Conservation (phyloP, 2,888 invertebrate genomes). For the Cheiracanthium punctorium region DNA sequence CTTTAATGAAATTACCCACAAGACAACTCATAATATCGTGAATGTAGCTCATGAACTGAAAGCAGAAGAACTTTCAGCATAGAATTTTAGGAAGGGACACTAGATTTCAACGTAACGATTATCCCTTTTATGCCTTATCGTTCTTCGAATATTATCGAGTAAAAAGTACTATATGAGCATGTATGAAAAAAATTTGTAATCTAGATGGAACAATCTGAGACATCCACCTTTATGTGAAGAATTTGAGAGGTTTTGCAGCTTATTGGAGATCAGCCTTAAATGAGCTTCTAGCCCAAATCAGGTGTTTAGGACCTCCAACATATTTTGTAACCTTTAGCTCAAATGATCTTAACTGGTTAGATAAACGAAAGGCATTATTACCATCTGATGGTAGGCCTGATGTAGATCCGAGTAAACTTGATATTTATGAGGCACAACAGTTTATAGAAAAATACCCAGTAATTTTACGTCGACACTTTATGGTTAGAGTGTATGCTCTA, state of each 20-base stretch:
- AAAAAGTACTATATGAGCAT: constrained; percentile 22
- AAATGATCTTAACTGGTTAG: constrained; percentile 50
- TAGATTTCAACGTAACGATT: constrained; percentile 57
- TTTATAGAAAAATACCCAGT: constrained; percentile 32
- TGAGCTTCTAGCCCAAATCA: constrained; percentile 48
- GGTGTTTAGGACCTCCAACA: constrained; percentile 40
- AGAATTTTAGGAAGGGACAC: constrained; percentile 42
- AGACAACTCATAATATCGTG: constrained; percentile 50
- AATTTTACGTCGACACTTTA: constrained; percentile 9
- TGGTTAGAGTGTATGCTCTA: constrained; percentile 21
- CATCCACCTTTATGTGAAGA: constrained; percentile 25
- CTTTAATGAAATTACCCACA: constrained; percentile 34
- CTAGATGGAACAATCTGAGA: constrained; percentile 23
- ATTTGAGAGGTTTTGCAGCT: constrained; percentile 27
- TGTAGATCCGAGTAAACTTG: constrained; percentile 31
- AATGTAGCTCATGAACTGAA: constrained; percentile 35
- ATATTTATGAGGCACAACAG: constrained; percentile 29
- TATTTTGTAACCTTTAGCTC: constrained; percentile 49
- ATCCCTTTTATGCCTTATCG: constrained; percentile 24
- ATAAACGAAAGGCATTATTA: constrained; percentile 45
- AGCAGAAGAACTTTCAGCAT: constrained; percentile 38
- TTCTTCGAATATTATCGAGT: constrained; percentile 21
- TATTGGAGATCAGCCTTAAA: constrained; percentile 38
- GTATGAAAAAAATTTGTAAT: constrained; percentile 1
- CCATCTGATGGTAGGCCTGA: constrained; percentile 46